Evolutionary conservation across 1,140 invertebrate species (phyloP).

Genomic region (Magallana ariakensis): DNA sequence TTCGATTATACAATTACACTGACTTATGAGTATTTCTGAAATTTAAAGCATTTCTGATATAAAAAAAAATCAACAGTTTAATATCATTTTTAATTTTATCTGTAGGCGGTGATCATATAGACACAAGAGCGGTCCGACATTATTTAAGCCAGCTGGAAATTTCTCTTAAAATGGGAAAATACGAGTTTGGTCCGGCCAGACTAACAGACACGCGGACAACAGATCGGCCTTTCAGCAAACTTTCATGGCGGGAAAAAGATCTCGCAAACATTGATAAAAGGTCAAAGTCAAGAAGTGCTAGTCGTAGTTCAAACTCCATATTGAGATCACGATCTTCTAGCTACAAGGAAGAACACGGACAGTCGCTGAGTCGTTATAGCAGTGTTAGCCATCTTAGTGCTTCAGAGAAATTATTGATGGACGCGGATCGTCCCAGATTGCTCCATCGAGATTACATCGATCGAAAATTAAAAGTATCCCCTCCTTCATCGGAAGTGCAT

Average conservation of each 20-base stretch:
- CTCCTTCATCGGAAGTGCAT: constrained; percentile 3
- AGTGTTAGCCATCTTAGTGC: constrained; percentile 53
- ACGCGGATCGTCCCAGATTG: constrained; percentile 54
- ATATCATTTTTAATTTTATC: constrained; percentile 32
- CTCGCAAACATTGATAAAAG: constrained; percentile 59
- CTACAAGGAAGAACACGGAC: constrained; percentile 42
- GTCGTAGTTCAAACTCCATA: constrained; percentile 51
- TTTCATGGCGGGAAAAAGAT: constrained; percentile 69
- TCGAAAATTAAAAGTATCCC: constrained; percentile 37
- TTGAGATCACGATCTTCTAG: constrained; percentile 51
- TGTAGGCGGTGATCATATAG: constrained; percentile 68
- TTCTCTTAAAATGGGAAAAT: constrained; percentile 65
- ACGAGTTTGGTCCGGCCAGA: constrained; percentile 67
- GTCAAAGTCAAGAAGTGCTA: constrained; percentile 53
- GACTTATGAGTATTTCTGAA: too few species aligned
- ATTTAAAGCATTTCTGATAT: too few species aligned
- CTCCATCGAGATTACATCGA: constrained; percentile 48
- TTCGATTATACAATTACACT: too few species aligned
- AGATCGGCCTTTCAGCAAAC: constrained; percentile 66
- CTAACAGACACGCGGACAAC: constrained; percentile 57
- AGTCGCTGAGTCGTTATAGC: constrained; percentile 44
- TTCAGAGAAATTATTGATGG: constrained; percentile 57
- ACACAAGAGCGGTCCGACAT: constrained; percentile 61
- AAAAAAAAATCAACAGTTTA: too few species aligned
- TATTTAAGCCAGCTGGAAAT: constrained; percentile 66